Evolutionary conservation across 1,140 invertebrate genomes (phyloP), one percentile per base, ranked within the genome.

Genomic region (Tetramorium parvispinum): DNA sequence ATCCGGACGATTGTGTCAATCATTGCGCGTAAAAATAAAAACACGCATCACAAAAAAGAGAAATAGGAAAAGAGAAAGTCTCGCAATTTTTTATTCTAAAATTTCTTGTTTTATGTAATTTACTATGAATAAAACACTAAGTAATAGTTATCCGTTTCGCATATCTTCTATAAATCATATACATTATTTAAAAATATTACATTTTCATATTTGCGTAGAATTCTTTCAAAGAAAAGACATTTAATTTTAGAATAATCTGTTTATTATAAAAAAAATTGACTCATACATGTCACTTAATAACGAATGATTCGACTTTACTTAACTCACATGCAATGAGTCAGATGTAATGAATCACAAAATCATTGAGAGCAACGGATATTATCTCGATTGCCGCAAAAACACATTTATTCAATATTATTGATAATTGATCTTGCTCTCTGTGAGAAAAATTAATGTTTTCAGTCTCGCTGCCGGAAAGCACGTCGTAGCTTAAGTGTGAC

Each of bases 331-430:
- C 21, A 24, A 32, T 82, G 66, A 71, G 24, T 82, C 66, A 82
- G 11, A 18, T 57, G 37, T n/a, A 40, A 61, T 75, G 53, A 83
- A 73, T 75, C 79, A 61, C 68, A 83, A 24, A n/a, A 32, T 61
- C 27, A 32, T 57, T 2, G 51, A 8, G 11, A 71, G 21, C 51
- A 49, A 32, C n/a, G 16, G 24, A 18, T 37, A 68, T 68, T 24
- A 57, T 59, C 51, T 46, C 49, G 37, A 21, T 3, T n/a, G n/a
- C 24, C 7, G 11, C 18, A 3, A 32, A 32, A 57, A 59, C 11
- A 46, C 13, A 21, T 32, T 55, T 59, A 71, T 57, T 18, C 21
- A 43, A 49, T 49, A 37, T 73, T 43, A 68, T 68, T 81, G 68
- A 3, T 79, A 82, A 82, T 27, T 46, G 18, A 46, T 51, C 18